Evolutionary conservation across 2,113 vertebrate species (phyloP).

Genomic region (Muscicapa adusta): DNA sequence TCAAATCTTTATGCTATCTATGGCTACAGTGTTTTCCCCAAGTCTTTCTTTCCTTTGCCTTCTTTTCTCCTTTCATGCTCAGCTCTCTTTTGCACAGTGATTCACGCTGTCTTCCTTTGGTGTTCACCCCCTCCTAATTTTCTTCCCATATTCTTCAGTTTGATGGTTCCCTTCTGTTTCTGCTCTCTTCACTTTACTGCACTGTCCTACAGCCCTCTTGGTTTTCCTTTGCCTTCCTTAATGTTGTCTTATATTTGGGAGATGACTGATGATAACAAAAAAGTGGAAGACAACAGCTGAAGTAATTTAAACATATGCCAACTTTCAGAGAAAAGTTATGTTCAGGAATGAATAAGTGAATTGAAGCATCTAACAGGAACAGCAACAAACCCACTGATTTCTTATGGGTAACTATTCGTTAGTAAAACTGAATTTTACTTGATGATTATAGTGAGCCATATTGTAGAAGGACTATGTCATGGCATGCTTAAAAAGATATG

Average conservation of each 20-base stretch:
- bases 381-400: background rate
- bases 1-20: background rate
- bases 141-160: background rate
- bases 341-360: background rate
- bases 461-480: background rate
- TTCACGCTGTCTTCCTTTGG: background rate
- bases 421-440: background rate
- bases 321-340: background rate
- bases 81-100: background rate
- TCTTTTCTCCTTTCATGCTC: background rate
- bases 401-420: background rate
- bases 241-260: background rate
- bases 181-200: background rate
- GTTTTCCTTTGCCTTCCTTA: background rate
- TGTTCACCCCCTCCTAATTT: background rate
- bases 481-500: background rate
- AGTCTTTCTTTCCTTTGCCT: background rate
- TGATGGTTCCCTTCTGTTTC: background rate
- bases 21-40: background rate
- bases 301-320: background rate
- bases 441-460: background rate
- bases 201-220: background rate
- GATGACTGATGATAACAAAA: background rate
- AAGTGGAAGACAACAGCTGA: background rate
- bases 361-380: background rate